Percentiles rank a stretch among this genome's conserved stretches.
phyloP scores from a whole-genome alignment of 2,888 invertebrate species.

The Polydrusus tereticollis region DNA sequence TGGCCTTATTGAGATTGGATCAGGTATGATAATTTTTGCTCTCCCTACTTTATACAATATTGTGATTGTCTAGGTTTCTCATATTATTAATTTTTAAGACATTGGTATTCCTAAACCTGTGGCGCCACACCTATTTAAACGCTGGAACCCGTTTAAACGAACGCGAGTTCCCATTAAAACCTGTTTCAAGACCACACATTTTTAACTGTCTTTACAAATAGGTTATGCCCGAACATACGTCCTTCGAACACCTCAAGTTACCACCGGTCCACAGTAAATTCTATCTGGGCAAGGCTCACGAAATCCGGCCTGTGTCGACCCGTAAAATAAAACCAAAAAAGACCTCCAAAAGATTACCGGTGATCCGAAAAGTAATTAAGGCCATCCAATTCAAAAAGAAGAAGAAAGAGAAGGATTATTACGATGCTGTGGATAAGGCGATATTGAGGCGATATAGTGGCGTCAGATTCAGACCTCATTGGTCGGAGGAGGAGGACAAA shows the following conservation, averaged over 20 bases:
- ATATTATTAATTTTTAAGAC: no score
- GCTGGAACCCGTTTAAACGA: no score
- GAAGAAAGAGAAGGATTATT: constrained; percentile 55
- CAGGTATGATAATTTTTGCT: constrained; percentile 37
- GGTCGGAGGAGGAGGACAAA: constrained; percentile 79
- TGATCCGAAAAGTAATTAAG: constrained; percentile 4
- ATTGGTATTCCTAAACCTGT: no score
- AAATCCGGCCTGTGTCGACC: background rate
- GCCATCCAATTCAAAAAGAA: background rate
- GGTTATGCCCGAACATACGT: background rate
- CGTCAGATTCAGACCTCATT: constrained; percentile 69
- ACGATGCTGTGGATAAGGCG: constrained; percentile 75
- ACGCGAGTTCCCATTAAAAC: no score
- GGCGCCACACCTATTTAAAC: no score
- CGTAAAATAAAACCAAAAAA: background rate
- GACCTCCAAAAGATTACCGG: background rate
- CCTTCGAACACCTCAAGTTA: constrained; percentile 16
- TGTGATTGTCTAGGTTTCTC: no score
- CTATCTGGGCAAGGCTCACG: background rate
- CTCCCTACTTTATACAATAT: no score
- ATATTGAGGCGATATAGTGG: constrained; percentile 74
- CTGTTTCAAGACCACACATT: no score
- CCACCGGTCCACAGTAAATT: constrained; percentile 13
- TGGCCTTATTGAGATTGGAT: constrained; percentile 32
- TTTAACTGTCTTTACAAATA: no score